Conservation (phyloP, 2,888 invertebrate genomes). For the Melanostoma mellinum region DNA sequence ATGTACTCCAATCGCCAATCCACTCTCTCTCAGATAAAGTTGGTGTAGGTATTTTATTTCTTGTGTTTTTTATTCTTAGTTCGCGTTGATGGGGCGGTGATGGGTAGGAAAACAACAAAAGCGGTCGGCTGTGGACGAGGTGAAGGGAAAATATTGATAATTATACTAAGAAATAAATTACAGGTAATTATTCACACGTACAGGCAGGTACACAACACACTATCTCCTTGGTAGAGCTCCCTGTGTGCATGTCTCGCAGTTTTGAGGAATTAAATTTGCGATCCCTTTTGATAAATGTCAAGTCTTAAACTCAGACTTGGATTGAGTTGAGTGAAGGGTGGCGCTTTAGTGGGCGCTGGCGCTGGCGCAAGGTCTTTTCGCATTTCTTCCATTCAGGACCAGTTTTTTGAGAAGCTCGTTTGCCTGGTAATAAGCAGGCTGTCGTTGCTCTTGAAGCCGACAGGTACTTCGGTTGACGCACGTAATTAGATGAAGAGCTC, state of each 20-base stretch:
- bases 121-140: not conserved
- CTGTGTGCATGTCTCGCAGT: not conserved
- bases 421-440: too few relatives aligned
- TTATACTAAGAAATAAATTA: constrained; percentile 66
- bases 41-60: constrained; percentile 1
- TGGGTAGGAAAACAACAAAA: constrained; percentile 29
- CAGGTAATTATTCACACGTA: constrained; percentile 72
- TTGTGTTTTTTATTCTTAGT: constrained; percentile 28
- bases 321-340: too few relatives aligned
- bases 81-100: constrained; percentile 46
- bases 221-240: not conserved
- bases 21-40: constrained; percentile 47
- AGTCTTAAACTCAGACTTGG: too few relatives aligned
- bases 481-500: too few relatives aligned
- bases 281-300: too few relatives aligned
- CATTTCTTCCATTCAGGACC: too few relatives aligned
- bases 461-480: too few relatives aligned
- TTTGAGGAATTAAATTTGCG: not conserved
- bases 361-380: too few relatives aligned
- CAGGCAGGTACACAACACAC: constrained; percentile 14
- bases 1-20: constrained; percentile 15
- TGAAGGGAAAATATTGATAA: constrained; percentile 48
- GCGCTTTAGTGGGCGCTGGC: too few relatives aligned
- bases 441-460: too few relatives aligned
- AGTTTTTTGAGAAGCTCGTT: too few relatives aligned